These are phyloP conservation scores for Rhamnusium bicolor DNA, from an alignment of 2,888 invertebrate species.

Conservation along the genomic window DNA sequence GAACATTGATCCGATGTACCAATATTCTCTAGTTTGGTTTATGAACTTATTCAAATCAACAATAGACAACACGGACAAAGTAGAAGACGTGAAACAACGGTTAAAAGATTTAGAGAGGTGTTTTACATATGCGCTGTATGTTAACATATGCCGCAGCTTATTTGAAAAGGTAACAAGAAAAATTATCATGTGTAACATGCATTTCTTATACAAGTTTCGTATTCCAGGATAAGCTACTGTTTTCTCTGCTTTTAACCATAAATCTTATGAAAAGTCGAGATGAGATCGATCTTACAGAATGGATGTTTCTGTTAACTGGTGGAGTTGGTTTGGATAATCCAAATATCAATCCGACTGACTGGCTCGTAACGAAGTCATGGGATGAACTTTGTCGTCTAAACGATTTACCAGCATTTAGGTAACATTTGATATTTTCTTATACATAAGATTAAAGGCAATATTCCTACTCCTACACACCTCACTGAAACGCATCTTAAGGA, in stretches of 20 bases:
- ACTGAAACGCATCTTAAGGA: no score
- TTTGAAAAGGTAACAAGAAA: constrained; percentile 84
- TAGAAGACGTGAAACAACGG: constrained; percentile 85
- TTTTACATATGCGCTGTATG: constrained; percentile 92
- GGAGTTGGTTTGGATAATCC: constrained; percentile 87
- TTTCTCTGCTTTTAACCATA: constrained; percentile 83
- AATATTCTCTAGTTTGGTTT: constrained; percentile 96
- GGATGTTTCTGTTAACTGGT: constrained; percentile 91
- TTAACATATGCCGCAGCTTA: constrained; percentile 93
- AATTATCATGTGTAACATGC: background rate
- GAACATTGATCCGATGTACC: constrained; percentile 97
- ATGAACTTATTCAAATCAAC: constrained; percentile 89
- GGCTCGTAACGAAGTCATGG: constrained; percentile 84
- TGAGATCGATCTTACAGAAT: constrained; percentile 78
- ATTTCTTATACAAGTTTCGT: constrained; percentile 9
- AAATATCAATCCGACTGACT: constrained; percentile 78
- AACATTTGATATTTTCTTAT: no score
- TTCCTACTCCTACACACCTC: no score
- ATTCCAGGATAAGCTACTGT: constrained; percentile 88
- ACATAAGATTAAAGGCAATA: no score
- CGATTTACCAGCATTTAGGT: constrained; percentile 72
- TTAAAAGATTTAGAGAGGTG: constrained; percentile 83
- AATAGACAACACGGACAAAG: constrained; percentile 89
- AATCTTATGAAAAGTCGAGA: constrained; percentile 79
- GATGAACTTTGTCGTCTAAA: constrained; percentile 82